Evolutionary conservation across 2,888 invertebrate genomes (phyloP).

Genomic region (Deilephila porcellus): DNA sequence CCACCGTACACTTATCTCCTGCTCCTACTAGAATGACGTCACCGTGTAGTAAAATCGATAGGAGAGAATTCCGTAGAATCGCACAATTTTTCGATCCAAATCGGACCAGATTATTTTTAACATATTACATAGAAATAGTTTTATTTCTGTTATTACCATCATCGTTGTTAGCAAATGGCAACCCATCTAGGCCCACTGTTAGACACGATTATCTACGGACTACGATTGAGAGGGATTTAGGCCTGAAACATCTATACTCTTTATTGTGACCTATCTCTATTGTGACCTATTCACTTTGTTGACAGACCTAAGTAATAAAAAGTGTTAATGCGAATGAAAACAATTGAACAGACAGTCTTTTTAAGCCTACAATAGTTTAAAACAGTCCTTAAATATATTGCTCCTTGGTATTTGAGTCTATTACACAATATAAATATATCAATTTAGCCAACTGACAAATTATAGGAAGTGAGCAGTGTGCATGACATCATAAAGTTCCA

Average conservation of each 20-base stretch:
- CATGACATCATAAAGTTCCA: not conserved
- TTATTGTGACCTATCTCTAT: too few relatives aligned
- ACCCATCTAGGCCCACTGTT: too few relatives aligned
- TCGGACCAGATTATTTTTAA: not conserved
- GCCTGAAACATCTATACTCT: too few relatives aligned
- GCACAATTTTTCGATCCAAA: not conserved
- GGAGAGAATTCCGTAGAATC: not conserved
- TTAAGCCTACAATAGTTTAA: not conserved
- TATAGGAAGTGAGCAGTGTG: not conserved
- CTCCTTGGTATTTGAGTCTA: not conserved
- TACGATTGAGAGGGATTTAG: too few relatives aligned
- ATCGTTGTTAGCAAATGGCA: too few relatives aligned
- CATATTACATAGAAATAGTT: too few relatives aligned
- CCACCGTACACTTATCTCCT: not conserved
- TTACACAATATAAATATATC: not conserved
- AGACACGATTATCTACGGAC: too few relatives aligned
- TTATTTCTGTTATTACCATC: too few relatives aligned
- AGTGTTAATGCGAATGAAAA: too few relatives aligned
- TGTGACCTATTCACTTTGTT: too few relatives aligned
- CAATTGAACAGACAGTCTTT: not conserved
- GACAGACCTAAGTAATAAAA: too few relatives aligned
- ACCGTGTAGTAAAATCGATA: not conserved
- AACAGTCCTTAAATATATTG: not conserved
- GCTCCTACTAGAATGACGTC: not conserved
- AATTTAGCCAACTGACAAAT: slow-evolving; percentile 1